phyloP scores from a whole-genome alignment of 2,797 vertebrate genomes.

The Sebastes baramenuke region DNA sequence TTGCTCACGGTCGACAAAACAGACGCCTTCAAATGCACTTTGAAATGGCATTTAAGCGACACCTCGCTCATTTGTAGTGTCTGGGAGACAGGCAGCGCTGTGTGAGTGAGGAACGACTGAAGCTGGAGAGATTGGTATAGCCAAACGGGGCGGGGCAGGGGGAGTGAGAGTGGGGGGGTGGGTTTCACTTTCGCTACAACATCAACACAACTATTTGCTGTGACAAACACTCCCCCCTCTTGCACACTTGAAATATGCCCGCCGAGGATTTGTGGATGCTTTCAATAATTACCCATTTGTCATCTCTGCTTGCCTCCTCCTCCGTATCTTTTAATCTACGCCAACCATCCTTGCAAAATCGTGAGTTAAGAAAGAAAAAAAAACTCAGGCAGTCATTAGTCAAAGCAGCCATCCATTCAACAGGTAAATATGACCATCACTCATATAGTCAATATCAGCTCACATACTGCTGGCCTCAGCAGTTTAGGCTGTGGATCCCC shows the following conservation, averaged over 20 bases:
- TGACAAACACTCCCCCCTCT: conserved; percentile 10
- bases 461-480: conserved; percentile 27
- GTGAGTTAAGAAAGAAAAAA: conserved; percentile 68
- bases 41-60: not conserved
- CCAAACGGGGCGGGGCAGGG: not conserved
- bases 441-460: conserved; percentile 71
- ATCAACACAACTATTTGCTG: conserved; percentile 21
- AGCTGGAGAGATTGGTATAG: not conserved
- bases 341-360: conserved; percentile 42
- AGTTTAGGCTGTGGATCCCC: not conserved
- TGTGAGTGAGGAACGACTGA: not conserved
- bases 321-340: conserved; percentile 53
- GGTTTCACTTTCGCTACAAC: not conserved
- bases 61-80: not conserved
- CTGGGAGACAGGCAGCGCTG: not conserved
- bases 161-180: not conserved
- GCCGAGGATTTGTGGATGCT: conserved; percentile 36
- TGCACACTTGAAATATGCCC: conserved; percentile 20
- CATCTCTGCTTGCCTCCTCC: conserved; percentile 11
- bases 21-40: not conserved
- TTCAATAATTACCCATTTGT: conserved; percentile 56
- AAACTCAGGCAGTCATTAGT: conserved; percentile 70
- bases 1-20: not conserved
- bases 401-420: conserved; percentile 74
- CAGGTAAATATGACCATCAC: conserved; percentile 77